Evolutionary conservation across 1,140 invertebrate genomes (phyloP).

Genomic region (Drosophila funebris): DNA sequence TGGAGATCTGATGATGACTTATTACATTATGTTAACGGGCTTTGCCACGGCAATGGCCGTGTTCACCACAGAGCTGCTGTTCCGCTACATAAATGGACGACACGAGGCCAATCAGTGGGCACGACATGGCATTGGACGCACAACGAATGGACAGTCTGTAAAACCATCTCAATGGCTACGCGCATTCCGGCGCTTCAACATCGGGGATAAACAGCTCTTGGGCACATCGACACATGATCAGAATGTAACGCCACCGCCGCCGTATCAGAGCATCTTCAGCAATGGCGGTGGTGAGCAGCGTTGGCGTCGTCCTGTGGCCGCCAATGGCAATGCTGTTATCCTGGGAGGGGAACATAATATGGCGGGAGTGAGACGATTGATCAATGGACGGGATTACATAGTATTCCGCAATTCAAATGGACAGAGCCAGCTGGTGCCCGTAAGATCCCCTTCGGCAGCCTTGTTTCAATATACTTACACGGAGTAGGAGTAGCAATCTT

Average conservation of each 20-base stretch:
- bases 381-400: slow-evolving; percentile 91
- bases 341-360: slow-evolving; percentile 34
- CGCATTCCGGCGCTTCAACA: slow-evolving; percentile 38
- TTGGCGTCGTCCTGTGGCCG: slow-evolving; percentile 83
- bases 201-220: slow-evolving; percentile 49
- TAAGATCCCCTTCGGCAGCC: slow-evolving; percentile 89
- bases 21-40: slow-evolving; percentile 87
- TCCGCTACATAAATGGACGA: slow-evolving; percentile 74
- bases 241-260: slow-evolving; percentile 84
- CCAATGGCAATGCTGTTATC: slow-evolving; percentile 41
- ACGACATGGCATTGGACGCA: slow-evolving; percentile 58
- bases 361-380: slow-evolving; percentile 84
- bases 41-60: slow-evolving; percentile 86
- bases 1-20: slow-evolving; percentile 87
- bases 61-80: slow-evolving; percentile 87
- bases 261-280: slow-evolving; percentile 83
- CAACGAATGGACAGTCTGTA: slow-evolving; percentile 61
- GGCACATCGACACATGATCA: slow-evolving; percentile 44
- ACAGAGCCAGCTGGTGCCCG: slow-evolving; percentile 87
- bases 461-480: slow-evolving; percentile 87
- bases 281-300: slow-evolving; percentile 30
- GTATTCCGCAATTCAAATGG: slow-evolving; percentile 86
- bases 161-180: slow-evolving; percentile 65
- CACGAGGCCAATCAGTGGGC: slow-evolving; percentile 71
- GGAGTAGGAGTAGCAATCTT: slow-evolving; percentile 48